These are phyloP conservation scores for Reticulitermes speratus DNA, from an alignment of 1,140 invertebrate genomes.

Conservation along the genomic window DNA sequence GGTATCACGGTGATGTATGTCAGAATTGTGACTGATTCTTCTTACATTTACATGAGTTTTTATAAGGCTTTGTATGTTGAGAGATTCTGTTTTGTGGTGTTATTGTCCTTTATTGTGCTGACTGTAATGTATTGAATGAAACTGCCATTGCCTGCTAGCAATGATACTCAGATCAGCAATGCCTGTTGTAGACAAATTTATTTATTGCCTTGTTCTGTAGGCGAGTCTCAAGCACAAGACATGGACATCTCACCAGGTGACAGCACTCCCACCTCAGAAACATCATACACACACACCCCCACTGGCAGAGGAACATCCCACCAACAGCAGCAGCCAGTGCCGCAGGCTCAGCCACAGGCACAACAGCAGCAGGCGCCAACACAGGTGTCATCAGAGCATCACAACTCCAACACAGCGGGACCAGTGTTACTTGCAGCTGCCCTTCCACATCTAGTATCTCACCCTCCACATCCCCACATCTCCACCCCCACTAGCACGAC, in stretches of 20 bases:
- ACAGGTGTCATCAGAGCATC: not conserved
- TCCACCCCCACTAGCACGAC: constrained; percentile 9
- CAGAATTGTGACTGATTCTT: too few relatives aligned
- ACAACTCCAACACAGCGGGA: constrained; percentile 39
- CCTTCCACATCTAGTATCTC: constrained; percentile 14
- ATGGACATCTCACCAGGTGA: constrained; percentile 87
- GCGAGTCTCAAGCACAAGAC: constrained; percentile 57
- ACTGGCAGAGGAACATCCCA: constrained; percentile 44
- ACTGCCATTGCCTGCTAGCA: not conserved
- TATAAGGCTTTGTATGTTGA: too few relatives aligned
- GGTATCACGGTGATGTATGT: too few relatives aligned
- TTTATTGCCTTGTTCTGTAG: not conserved
- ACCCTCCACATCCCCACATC: constrained; percentile 23
- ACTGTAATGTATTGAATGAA: not conserved
- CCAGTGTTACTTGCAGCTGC: constrained; percentile 45
- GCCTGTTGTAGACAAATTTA: too few relatives aligned
- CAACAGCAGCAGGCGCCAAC: constrained; percentile 39
- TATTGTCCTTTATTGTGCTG: not conserved
- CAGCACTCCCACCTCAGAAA: constrained; percentile 75
- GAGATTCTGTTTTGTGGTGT: too few relatives aligned
- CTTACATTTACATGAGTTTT: too few relatives aligned
- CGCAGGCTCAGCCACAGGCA: not conserved
- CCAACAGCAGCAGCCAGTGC: constrained; percentile 41
- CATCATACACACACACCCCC: constrained; percentile 47
- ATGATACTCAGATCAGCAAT: too few relatives aligned